Evolutionary conservation across 30 jellyfish, hydroid and myxozoan species (phyloP), one percentile per base, ranked within the genome.

Genomic region (Aurelia aurita): DNA sequence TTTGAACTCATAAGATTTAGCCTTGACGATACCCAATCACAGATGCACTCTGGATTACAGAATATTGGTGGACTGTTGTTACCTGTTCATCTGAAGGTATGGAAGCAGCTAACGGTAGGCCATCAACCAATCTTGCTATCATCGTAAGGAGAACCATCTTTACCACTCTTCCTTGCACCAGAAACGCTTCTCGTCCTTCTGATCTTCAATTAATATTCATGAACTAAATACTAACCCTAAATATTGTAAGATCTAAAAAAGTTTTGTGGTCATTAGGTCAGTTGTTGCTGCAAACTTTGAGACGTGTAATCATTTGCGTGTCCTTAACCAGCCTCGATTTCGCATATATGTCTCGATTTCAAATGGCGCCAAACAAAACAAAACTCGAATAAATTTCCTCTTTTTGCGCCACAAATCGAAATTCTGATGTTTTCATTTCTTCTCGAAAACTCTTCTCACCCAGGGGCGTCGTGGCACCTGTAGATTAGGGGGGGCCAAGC

Each of bases 81-180:
- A 93, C 98, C 98, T 93, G 98, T 46, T 87, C 98, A 65, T 93
- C 98, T 28, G 97, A 85, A 49, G 98, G 98, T 69, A 87, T 87
- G 15, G 98, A 93, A 10, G 98, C 98, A 12, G 98, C 97, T 19
- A 93, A 43, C 5, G 97, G 98, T 63, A 93, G 94, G 77, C 98
- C 98, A 80, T 93, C 98, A 43, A 93, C 98, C 63, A 82, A 39
- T 53, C 98, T 74, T 23, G 97, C 98, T 18, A 93, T 88, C 97
- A 93, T 93, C 10, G 98, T 93, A 29, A 93, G 86, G 28, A 93
- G 87, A 46, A 97, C 98, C 98, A 93, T 93, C 49, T 34, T 58
- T 43, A 46, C 67, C 3, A 28, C 21, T 49, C 20, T 66, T 12
- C 77, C 69, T 58, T 58, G 29, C 31, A 58, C 29, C 69, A 58